Evolutionary conservation across 2,797 vertebrate species (phyloP), one percentile per base, ranked within the genome.

Genomic region (Stomatorhinus walkeri): DNA sequence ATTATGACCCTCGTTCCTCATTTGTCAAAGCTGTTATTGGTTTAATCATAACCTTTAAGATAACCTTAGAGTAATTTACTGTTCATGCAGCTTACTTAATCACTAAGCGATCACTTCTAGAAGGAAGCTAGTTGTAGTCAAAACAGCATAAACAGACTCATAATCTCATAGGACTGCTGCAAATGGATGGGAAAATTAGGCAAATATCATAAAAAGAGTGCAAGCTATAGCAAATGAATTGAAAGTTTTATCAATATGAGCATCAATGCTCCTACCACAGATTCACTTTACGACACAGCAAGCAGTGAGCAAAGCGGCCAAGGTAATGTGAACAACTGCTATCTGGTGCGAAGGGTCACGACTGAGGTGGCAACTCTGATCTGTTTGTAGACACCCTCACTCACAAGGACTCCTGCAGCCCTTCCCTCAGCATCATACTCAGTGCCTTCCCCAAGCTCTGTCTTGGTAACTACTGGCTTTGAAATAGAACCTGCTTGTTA

Each of bases 401-500:
- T 87, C 89, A 89, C 52, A 83, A 51, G 46, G 89, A 89, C 86
- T 83, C 43, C 28, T 54, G 52, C 24, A 22, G 52, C 89, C 72
- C 52, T 43, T 64, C 86, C 89, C 89, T 86, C 19, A 64, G 88
- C 88, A 89, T 40, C 85, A 81, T 22, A 84, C 86, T 43, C 32
- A 87, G 86, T 89, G 86, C 76, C 51, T 48, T 89, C 68, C 72
- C 76, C 43, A 87, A 83, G 86, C 89, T 83, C 87, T 89, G 43
- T 83, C 89, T 49, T 87, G 56, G 72, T 87, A 89, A 87, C 86
- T 87, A 54, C 72, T 87, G 54, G 32, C 72, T 87, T 89, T 87
- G 86, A 89, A 87, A 89, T 83, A 83, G 76, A 89, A 83, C 51
- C 89, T 5, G 89, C 89, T 87, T 87, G 85, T 89, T 88, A 84